Evolutionary conservation across 2,113 vertebrate species (phyloP).

Genomic region (Oncorhynchus keta): DNA sequence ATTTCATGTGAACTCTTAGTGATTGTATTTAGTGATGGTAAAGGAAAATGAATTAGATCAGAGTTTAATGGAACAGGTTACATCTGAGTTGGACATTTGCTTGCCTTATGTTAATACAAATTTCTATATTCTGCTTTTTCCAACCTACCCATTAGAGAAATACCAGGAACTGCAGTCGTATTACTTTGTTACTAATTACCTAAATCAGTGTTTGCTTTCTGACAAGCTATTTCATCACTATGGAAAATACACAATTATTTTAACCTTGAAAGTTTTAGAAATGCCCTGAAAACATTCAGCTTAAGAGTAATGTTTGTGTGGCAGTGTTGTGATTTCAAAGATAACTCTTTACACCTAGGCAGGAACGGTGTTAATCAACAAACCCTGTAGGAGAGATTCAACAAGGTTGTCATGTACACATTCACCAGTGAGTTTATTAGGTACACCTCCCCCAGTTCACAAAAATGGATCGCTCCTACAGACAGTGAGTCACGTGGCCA

Average conservation of each 20-base stretch:
- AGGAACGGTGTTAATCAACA: neutral
- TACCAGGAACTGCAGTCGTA: neutral
- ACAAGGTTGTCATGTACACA: neutral
- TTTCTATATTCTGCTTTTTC: neutral
- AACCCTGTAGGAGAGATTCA: neutral
- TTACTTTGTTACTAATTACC: too few relatives aligned
- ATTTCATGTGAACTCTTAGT: neutral
- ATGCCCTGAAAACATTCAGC: too few relatives aligned
- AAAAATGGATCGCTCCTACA: too few relatives aligned
- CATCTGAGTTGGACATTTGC: neutral
- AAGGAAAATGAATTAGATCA: too few relatives aligned
- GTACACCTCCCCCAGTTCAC: too few relatives aligned
- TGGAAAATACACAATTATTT: too few relatives aligned
- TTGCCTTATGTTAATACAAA: neutral
- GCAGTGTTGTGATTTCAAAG: too few relatives aligned
- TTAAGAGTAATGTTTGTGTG: too few relatives aligned
- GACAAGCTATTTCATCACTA: neutral
- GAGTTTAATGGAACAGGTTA: neutral
- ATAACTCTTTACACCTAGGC: too few relatives aligned
- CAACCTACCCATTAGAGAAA: neutral
- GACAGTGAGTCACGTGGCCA: too few relatives aligned
- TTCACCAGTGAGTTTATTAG: too few relatives aligned
- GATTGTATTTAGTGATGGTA: neutral
- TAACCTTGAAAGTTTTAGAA: too few relatives aligned
- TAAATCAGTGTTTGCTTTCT: neutral